Base-by-base conservation (phyloP, 2,888 invertebrate species). In the Orthonevra nobilis region DNA sequence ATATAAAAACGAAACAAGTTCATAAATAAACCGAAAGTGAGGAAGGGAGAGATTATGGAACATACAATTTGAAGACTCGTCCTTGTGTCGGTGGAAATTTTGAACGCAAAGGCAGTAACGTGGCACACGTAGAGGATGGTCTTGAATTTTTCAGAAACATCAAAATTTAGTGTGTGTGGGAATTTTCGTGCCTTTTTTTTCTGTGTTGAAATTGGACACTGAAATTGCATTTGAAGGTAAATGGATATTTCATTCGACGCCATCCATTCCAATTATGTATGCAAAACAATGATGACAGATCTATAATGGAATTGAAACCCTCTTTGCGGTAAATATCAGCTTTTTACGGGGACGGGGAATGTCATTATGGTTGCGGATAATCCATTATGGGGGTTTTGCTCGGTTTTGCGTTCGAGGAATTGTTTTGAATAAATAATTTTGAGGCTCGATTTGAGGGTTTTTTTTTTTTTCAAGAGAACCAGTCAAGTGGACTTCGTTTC, bases 181-280 rank as follows among this genome's bases (percentile, higher is more conserved):
- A n/a, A n/a, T n/a, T n/a, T n/a, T n/a, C n/a, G n/a, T n/a, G n/a
- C n/a, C n/a, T n/a, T n/a, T n/a, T n/a, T n/a, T n/a, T n/a, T n/a
- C n/a, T n/a, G n/a, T n/a, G 28, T 19, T 26, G 46, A 46, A 10
- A 10, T 7, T 34, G 12, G 20, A 34, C 12, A 19, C 19, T 14
- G 19, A 20, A 50, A 50, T 50, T 19, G 19, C 48, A 2, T 23
- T 10, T 14, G 3, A 28, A 36, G n/a, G n/a, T 15, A 15, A 50
- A 19, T 23, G 34, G 7, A 14, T 38, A 4, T 7, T 36, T 23
- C 20, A 12, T 17, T n/a, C 12, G 42, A 10, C 44, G 34, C 28
- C 68, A 74, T 74, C 15, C 60, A 60, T 74, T 38, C 68, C 46
- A 74, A 74, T 61, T 68, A 54, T 26, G 26, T 32, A 23, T 14